A percentile compares a stretch with the other conserved stretches of the same genome.
Evolutionary conservation across 2,113 vertebrate genomes (phyloP).

Genomic region (Dermatemys mawii): DNA sequence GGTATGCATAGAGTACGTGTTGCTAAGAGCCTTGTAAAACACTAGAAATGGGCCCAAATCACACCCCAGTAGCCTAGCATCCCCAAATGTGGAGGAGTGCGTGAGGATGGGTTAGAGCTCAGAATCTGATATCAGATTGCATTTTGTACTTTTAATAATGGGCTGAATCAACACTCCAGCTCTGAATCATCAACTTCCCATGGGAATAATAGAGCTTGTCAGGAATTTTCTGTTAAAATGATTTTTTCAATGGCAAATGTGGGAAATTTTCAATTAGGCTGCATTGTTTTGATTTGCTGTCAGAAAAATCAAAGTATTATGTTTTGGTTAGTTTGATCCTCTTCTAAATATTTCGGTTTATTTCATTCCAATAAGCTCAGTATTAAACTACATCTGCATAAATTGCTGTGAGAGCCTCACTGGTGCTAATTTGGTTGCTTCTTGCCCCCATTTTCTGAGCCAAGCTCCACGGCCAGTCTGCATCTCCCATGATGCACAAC

Average conservation of each 20-base stretch:
- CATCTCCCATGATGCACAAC: not conserved
- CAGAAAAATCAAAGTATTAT: not conserved
- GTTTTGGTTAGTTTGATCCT: not conserved
- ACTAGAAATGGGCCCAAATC: not conserved
- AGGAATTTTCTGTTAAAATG: not conserved
- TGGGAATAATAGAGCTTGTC: not conserved
- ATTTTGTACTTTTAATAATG: not conserved
- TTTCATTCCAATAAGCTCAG: not conserved
- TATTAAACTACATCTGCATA: not conserved
- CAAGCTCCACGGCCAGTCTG: too few relatives aligned
- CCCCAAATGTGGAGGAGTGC: not conserved
- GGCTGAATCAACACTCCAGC: not conserved
- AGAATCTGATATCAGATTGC: not conserved
- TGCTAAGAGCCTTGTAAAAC: not conserved
- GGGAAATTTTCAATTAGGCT: not conserved
- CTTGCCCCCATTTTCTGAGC: too few relatives aligned
- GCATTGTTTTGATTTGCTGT: not conserved
- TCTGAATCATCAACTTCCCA: not conserved
- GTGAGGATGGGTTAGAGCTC: not conserved
- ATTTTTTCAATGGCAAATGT: not conserved
- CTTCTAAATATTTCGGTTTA: not conserved
- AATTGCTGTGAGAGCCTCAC: too few relatives aligned
- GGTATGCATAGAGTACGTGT: rapidly evolving
- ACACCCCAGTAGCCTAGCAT: rapidly evolving
- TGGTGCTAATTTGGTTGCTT: too few relatives aligned